Evolutionary conservation across 2,888 invertebrate species (phyloP).

Genomic region (Acleris cristana): DNA sequence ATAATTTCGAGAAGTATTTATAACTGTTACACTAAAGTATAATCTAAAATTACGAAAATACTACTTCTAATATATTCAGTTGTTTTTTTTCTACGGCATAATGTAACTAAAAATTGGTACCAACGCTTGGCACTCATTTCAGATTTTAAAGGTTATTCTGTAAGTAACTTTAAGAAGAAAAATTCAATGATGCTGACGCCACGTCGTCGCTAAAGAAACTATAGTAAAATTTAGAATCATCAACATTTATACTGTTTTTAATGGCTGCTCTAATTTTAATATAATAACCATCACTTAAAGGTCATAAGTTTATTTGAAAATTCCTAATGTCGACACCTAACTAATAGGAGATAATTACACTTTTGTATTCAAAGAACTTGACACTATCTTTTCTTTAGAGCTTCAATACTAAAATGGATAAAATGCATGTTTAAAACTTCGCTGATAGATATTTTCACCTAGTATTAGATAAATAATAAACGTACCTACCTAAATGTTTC

Average conservation of each 20-base stretch:
- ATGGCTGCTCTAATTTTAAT: constrained; percentile 31
- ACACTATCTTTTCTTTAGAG: too few species aligned
- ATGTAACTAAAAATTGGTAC: too few species aligned
- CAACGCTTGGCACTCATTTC: not conserved
- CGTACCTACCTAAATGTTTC: too few species aligned
- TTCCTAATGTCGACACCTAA: constrained; percentile 24
- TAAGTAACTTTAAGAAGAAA: not conserved
- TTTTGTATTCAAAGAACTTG: not conserved
- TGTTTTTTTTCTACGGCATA: too few species aligned
- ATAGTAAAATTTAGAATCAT: not conserved
- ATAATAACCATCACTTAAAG: constrained; percentile 30
- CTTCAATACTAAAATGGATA: too few species aligned
- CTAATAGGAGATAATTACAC: constrained; percentile 27
- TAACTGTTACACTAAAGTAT: too few species aligned
- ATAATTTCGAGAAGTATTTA: too few species aligned
- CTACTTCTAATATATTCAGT: too few species aligned
- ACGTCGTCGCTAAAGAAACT: constrained; percentile 1
- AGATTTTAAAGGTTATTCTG: not conserved
- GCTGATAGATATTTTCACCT: too few species aligned
- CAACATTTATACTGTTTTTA: constrained; percentile 24
- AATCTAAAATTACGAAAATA: too few species aligned
- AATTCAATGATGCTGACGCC: not conserved
- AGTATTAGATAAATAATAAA: too few species aligned
- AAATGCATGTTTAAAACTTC: too few species aligned
- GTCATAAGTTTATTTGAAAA: constrained; percentile 32